Conservation (phyloP, 2,888 invertebrate species). For the Amorpha juglandis region DNA sequence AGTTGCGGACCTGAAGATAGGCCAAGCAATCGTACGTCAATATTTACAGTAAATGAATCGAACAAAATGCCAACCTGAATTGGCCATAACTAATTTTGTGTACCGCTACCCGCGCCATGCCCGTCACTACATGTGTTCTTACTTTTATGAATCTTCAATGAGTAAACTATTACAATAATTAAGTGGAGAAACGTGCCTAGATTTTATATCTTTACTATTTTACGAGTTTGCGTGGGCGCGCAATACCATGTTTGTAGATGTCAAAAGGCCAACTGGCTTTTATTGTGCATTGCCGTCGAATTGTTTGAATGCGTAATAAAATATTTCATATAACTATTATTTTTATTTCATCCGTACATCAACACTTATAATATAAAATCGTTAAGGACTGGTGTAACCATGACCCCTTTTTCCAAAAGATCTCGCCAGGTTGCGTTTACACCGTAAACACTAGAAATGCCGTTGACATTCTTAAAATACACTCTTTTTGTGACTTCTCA, state of each 20-base stretch:
- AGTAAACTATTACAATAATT: constrained; percentile 2
- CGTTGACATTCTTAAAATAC: neutral
- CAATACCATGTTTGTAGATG: constrained; percentile 2
- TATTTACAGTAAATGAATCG: constrained; percentile 17
- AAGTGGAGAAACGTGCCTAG: constrained; percentile 6
- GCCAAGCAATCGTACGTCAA: neutral
- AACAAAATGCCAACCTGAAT: constrained; percentile 1
- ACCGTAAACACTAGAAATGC: neutral
- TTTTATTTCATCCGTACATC: neutral
- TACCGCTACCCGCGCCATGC: constrained; percentile 9
- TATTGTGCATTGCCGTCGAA: neutral
- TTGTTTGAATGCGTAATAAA: neutral
- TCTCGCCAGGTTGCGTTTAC: neutral
- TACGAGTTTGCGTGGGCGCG: constrained; percentile 14
- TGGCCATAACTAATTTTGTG: constrained; percentile 16
- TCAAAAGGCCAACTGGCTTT: constrained; percentile 9
- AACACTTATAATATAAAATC: neutral
- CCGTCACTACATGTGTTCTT: constrained; percentile 15
- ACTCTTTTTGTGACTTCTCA: too few species aligned
- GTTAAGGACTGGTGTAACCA: neutral
- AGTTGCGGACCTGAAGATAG: too few species aligned
- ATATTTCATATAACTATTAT: neutral
- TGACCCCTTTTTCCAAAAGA: neutral
- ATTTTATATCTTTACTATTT: constrained; percentile 14
- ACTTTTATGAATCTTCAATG: constrained; percentile 12